Evolutionary conservation across 2,888 invertebrate genomes (phyloP).

Genomic region (Leuctra nigra): DNA sequence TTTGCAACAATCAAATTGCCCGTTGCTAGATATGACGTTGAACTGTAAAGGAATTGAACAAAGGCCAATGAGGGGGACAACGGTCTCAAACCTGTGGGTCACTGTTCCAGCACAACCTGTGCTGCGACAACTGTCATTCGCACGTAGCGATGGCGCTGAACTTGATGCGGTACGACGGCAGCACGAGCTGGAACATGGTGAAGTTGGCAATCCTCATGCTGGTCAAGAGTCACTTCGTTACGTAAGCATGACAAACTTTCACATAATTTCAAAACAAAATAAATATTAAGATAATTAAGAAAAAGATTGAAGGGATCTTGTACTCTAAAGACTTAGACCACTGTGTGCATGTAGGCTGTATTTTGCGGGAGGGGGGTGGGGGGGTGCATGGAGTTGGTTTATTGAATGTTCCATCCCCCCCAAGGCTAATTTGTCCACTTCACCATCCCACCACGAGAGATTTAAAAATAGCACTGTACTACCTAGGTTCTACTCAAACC

Average conservation of each 20-base stretch:
- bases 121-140: conserved; percentile 97
- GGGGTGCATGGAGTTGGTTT: too few relatives aligned
- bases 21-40: neutral
- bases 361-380: too few relatives aligned
- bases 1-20: too few relatives aligned
- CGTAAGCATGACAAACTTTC: conserved; percentile 42
- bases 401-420: too few relatives aligned
- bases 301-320: neutral
- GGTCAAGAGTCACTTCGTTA: conserved; percentile 73
- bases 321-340: neutral
- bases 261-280: too few relatives aligned
- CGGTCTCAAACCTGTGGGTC: too few relatives aligned
- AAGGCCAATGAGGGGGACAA: too few relatives aligned
- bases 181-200: conserved; percentile 86
- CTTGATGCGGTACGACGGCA: conserved; percentile 79
- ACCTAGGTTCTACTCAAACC: too few relatives aligned
- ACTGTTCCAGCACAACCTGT: conserved; percentile 76
- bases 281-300: conserved; percentile 5
- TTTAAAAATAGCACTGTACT: neutral
- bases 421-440: too few relatives aligned
- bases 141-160: conserved; percentile 92
- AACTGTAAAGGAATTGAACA: too few relatives aligned
- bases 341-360: neutral
- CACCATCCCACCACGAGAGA: too few relatives aligned
- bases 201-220: conserved; percentile 73